Base-by-base conservation (phyloP, 2,888 invertebrate genomes). In the Drosophila anomalata region DNA sequence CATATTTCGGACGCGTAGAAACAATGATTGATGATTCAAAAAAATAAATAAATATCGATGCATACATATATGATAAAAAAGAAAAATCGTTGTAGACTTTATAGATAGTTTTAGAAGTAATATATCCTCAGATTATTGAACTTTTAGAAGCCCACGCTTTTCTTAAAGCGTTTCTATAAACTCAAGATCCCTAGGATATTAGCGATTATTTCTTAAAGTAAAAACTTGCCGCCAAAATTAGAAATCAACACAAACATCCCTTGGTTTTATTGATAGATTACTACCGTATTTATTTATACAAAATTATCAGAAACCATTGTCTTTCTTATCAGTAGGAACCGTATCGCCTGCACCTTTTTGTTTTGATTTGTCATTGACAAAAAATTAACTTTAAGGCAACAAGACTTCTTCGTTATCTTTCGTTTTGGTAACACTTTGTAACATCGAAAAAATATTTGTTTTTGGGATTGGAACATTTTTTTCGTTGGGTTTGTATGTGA, bases 291-390 rank as follows among this genome's bases (percentile, higher is more conserved):
- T 42, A 4, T 33, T 6, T 7, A 4, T 44, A 51, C 26, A 53
- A 39, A 14, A 17, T 29, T n/a, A 33, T 48, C 26, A 14, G 11
- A 5, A 17, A 39, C 2, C 26, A 24, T 52, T 63, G 66, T 63
- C 50, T 42, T 33, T 26, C 41, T 7, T 62, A 62, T 50, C 65
- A 26, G 4, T 5, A 2, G 2, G 12, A 17, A 24, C 12, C 26
- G 9, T 51, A 63, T 63, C 67, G 36, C 12, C 29, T 66, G 54
- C n/a, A 14, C 17, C 41, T 29, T 14, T 63, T 29, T 17, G 5
- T 53, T 44, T 12, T 17, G 41, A 26, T 44, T 12, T 22, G 24
- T 42, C 9, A 36, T 9, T 51, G 42, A n/a, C 36, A 29, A 9
- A n/a, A 50, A 66, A 36, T 46, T 31, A 39, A 46, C 20, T 39